These are phyloP conservation scores for Climacteris rufus DNA, from an alignment of 2,113 vertebrate species.

Conservation along the genomic window DNA sequence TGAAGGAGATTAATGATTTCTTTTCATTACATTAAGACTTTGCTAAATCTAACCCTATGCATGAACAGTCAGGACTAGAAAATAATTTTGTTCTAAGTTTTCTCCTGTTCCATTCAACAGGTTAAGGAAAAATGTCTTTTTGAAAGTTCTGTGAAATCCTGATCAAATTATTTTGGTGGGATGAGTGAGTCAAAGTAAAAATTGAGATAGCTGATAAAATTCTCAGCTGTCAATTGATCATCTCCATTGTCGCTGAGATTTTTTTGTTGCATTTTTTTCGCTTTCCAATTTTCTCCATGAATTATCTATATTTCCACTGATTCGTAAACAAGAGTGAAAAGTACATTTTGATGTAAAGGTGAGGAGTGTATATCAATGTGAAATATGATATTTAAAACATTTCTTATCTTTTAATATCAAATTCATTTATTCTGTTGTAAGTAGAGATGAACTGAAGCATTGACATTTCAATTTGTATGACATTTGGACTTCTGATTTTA, in stretches of 20 bases:
- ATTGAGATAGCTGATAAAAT: background rate
- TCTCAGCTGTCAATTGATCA: background rate
- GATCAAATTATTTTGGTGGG: background rate
- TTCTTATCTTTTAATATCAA: background rate
- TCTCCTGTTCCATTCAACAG: background rate
- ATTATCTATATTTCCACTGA: background rate
- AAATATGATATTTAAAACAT: background rate
- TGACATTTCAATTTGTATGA: background rate
- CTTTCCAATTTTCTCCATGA: background rate
- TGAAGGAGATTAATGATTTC: background rate
- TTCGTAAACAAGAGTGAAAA: background rate
- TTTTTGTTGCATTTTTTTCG: accelerated
- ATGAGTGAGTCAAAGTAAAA: background rate
- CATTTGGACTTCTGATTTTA: background rate
- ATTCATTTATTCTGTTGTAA: background rate
- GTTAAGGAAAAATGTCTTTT: background rate
- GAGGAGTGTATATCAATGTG: background rate
- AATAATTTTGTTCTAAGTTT: background rate
- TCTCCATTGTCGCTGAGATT: background rate
- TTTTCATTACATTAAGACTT: background rate
- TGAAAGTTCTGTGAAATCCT: background rate
- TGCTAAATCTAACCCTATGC: background rate
- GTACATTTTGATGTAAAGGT: background rate
- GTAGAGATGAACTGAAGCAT: background rate
- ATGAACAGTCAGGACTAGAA: background rate